Evolutionary conservation across 2,888 invertebrate species (phyloP).

Genomic region (Callimorpha dominula): DNA sequence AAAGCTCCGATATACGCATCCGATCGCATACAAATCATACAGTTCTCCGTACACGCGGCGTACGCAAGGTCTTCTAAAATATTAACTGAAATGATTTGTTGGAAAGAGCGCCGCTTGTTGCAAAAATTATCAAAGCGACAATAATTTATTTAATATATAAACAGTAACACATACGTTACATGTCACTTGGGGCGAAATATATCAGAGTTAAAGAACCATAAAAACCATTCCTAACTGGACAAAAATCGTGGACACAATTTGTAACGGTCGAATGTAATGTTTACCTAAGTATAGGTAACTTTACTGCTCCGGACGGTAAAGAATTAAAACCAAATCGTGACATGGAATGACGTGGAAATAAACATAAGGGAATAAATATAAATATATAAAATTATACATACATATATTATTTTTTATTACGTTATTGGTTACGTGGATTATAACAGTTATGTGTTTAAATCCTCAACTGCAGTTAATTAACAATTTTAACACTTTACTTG

Average conservation of each 20-base stretch:
- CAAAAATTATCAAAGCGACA: not conserved
- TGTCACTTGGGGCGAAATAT: not conserved
- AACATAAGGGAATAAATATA: too few species aligned
- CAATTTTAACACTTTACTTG: too few species aligned
- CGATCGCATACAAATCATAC: too few species aligned
- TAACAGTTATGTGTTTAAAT: too few species aligned
- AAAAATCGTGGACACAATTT: conserved; percentile 3
- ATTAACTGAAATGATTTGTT: not conserved
- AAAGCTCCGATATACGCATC: too few species aligned
- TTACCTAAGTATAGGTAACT: conserved; percentile 8
- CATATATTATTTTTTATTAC: too few species aligned
- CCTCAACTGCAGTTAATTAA: too few species aligned
- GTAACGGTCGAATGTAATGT: conserved; percentile 6
- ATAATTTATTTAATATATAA: not conserved
- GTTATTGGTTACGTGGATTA: too few species aligned
- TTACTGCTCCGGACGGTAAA: not conserved
- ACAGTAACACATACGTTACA: not conserved
- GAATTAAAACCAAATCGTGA: conserved; percentile 4
- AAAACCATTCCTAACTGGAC: conserved; percentile 15
- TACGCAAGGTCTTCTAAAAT: too few species aligned
- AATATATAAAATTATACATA: too few species aligned
- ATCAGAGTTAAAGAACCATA: conserved; percentile 15
- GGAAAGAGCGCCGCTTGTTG: not conserved
- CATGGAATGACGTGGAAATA: not conserved
- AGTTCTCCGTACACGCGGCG: too few species aligned